Evolutionary conservation across 2,888 invertebrate species (phyloP), one percentile per base, ranked within the genome.

Genomic region (Seira musarum): DNA sequence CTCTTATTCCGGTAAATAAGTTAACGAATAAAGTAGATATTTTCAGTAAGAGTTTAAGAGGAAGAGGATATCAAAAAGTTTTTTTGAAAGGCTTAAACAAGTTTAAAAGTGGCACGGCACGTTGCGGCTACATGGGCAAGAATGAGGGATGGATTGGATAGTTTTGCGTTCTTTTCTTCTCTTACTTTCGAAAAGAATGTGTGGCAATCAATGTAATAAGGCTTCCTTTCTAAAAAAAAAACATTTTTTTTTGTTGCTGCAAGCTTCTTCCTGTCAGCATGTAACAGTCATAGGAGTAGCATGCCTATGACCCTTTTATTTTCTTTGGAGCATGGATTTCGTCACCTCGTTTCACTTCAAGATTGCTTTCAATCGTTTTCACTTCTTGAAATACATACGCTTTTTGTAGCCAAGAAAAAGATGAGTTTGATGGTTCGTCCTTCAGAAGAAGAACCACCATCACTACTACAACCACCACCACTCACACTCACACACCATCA

Each of bases 371-470:
- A 57, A 57, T 57, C 6, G n/a, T n/a, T 57, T 57, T 57, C 57
- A 57, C 57, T 57, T n/a, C n/a, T n/a, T n/a, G n/a, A 57, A 57
- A n/a, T n/a, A n/a, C 3, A 57, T 6, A 57, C 17, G 8, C 17
- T 57, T 6, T n/a, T 8, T 57, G n/a, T 13, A 57, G 57, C 57
- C 57, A 57, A 57, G 57, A 57, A 57, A 57, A n/a, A 57, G 10
- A 57, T 57, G 57, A 57, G 57, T 57, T 57, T 57, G 57, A 57
- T 57, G 57, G 17, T 57, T 57, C 57, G 57, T 57, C 17, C 57
- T n/a, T n/a, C 5, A 57, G 57, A 57, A 10, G 17, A 57, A n/a
- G 13, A n/a, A n/a, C n/a, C n/a, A n/a, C n/a, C n/a, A n/a, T n/a
- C n/a, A n/a, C n/a, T n/a, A n/a, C n/a, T n/a, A n/a, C n/a, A n/a